Evolutionary conservation across 2,113 vertebrate genomes (phyloP).

Genomic region (Chlorodrepanis virens): DNA sequence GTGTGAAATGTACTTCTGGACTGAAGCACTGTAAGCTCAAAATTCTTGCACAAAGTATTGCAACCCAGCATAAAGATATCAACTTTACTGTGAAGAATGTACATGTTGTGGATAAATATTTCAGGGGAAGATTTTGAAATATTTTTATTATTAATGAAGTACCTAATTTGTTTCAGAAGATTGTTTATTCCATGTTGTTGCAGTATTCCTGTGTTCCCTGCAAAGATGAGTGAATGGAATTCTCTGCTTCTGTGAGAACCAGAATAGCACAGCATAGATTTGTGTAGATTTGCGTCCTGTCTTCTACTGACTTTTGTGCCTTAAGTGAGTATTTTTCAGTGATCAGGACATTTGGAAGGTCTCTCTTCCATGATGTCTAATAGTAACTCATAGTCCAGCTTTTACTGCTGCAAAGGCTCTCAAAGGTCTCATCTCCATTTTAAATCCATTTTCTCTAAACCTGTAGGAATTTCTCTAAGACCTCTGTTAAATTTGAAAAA

Average conservation of each 20-base stretch:
- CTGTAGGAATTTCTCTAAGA: neutral
- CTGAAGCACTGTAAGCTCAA: neutral
- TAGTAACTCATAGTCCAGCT: neutral
- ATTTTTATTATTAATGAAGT: neutral
- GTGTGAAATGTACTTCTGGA: conserved; percentile 2
- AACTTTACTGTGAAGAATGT: neutral
- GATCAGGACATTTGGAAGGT: neutral
- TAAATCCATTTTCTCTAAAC: neutral
- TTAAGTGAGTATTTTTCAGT: neutral
- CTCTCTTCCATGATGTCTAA: neutral
- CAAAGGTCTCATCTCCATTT: neutral
- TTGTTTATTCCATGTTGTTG: neutral
- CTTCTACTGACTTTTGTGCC: neutral
- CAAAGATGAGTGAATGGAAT: neutral
- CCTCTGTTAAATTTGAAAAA: neutral
- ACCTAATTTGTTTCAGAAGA: conserved; percentile 6
- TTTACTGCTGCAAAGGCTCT: neutral
- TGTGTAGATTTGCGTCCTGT: neutral
- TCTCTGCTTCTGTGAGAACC: neutral
- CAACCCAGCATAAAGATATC: neutral
- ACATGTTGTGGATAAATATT: conserved; percentile 12
- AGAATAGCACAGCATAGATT: neutral
- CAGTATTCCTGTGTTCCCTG: neutral
- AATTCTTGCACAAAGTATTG: conserved; percentile 13
- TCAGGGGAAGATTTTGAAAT: neutral